Evolutionary conservation across 2,113 vertebrate species (phyloP).

Genomic region (Python bivittatus): DNA sequence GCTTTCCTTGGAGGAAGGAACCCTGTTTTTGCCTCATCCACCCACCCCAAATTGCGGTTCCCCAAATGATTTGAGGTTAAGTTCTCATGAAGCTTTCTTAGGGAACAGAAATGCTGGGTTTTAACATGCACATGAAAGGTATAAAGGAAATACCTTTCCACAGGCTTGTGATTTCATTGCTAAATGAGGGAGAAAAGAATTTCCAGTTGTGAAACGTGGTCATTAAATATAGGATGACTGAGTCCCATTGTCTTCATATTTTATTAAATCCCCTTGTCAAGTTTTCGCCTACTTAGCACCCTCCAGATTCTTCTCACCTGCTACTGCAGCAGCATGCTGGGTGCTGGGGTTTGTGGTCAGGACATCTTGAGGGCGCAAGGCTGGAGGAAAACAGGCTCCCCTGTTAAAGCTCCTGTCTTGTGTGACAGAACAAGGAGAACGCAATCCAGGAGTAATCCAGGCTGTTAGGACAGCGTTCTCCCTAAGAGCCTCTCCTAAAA

Average conservation of each 20-base stretch:
- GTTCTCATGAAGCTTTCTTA: not conserved
- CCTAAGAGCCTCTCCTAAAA: not conserved
- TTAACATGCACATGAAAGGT: not conserved
- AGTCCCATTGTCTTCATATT: not conserved
- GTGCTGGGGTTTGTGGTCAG: not conserved
- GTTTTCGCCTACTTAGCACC: not conserved
- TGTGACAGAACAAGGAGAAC: not conserved
- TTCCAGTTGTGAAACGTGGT: not conserved
- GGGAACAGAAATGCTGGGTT: not conserved
- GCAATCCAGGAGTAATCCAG: no score
- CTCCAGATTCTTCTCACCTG: not conserved
- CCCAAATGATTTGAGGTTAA: not conserved
- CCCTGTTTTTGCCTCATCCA: not conserved
- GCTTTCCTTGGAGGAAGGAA: not conserved
- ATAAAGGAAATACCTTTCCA: not conserved
- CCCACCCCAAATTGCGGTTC: not conserved
- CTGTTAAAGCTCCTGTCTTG: not conserved
- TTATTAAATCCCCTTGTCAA: not conserved
- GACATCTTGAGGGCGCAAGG: not conserved
- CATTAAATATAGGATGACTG: not conserved
- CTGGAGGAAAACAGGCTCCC: not conserved
- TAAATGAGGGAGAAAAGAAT: conserved; percentile 7
- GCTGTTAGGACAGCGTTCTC: not conserved
- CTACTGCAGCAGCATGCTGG: not conserved
- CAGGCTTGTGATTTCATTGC: not conserved